Conservation (phyloP, 2,888 invertebrate species). For the Cheiracanthium punctorium region DNA sequence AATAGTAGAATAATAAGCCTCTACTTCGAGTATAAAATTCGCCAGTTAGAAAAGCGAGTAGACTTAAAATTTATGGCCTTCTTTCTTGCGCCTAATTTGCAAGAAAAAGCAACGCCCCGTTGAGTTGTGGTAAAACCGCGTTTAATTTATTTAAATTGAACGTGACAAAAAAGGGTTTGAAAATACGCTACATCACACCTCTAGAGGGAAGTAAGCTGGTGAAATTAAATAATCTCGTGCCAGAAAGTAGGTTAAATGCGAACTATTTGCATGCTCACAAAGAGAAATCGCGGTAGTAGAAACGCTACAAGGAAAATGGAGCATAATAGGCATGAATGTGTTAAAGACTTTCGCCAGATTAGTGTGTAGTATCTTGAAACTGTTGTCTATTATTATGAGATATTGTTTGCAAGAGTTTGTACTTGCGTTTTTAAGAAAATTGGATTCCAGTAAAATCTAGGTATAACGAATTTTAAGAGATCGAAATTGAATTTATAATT, state of each 20-base stretch:
- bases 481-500: no score
- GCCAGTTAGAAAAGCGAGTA: no score
- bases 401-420: no score
- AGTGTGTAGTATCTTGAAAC: no score
- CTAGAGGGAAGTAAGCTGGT: neutral
- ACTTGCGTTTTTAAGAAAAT: no score
- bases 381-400: no score
- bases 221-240: neutral
- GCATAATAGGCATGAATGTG: no score
- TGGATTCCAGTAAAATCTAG: no score
- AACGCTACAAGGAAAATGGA: neutral
- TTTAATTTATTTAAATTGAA: constrained; percentile 64
- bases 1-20: no score
- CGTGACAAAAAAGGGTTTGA: constrained; percentile 15
- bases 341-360: no score
- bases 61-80: constrained; percentile 6
- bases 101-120: neutral
- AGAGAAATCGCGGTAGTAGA: neutral
- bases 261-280: neutral
- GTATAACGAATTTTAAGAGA: no score
- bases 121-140: neutral
- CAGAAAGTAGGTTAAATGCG: constrained; percentile 5
- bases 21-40: no score
- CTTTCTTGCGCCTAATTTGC: neutral
- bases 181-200: constrained; percentile 43